Conservation (phyloP, 2,888 invertebrate species). For the Eupeodes latifasciatus region DNA sequence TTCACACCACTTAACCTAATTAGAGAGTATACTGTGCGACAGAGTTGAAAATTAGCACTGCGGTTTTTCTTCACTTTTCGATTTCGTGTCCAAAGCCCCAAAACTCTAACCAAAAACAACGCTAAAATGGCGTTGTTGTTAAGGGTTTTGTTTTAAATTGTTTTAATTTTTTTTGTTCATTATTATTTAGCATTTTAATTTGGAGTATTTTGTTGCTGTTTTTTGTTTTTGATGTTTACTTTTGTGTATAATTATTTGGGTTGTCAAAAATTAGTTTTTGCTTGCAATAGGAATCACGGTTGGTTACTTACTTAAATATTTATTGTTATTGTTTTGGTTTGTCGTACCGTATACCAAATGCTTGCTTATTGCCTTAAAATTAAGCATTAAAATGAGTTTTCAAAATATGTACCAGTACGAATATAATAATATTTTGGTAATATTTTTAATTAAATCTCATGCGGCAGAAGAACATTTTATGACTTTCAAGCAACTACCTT, state of each 20-base stretch:
- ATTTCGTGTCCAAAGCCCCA: slow-evolving; percentile 36
- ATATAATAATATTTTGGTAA: too few species aligned
- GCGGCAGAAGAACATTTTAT: too few species aligned
- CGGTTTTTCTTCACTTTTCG: slow-evolving; percentile 61
- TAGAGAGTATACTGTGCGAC: slow-evolving; percentile 70
- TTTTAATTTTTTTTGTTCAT: slow-evolving; percentile 12
- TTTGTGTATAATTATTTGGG: slow-evolving; percentile 21
- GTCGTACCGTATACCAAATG: not conserved
- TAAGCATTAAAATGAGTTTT: too few species aligned
- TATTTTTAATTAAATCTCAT: too few species aligned
- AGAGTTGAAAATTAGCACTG: slow-evolving; percentile 74
- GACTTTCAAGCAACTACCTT: too few species aligned
- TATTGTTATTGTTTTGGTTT: slow-evolving; percentile 17
- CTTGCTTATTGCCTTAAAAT: not conserved
- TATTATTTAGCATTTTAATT: not conserved
- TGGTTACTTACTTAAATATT: slow-evolving; percentile 22
- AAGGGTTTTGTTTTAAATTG: slow-evolving; percentile 16
- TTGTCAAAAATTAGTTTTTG: slow-evolving; percentile 18
- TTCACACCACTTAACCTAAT: slow-evolving; percentile 76
- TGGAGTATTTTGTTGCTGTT: not conserved
- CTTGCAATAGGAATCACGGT: slow-evolving; percentile 2
- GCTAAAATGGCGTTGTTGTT: slow-evolving; percentile 34
- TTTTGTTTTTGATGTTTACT: not conserved
- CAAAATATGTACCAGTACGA: too few species aligned
- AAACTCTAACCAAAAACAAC: slow-evolving; percentile 32